A percentile compares a stretch with the other conserved stretches of the same genome.
phyloP scores from a whole-genome alignment of 2,113 vertebrate genomes.

The Romanogobio albipinnatus region DNA sequence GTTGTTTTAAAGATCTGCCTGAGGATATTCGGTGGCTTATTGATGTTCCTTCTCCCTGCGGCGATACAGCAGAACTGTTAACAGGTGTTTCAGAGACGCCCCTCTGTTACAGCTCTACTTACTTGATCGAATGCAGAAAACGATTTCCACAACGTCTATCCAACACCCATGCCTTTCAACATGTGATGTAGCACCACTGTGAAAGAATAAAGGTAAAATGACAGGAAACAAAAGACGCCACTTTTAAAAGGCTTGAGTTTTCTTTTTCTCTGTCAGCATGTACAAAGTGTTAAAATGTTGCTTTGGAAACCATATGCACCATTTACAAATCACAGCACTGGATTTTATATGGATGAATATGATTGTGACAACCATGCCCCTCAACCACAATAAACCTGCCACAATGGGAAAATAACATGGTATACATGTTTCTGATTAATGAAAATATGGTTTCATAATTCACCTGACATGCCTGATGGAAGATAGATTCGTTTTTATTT shows the following conservation, averaged over 20 bases:
- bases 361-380: slow-evolving; percentile 34
- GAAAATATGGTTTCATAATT: slow-evolving; percentile 33
- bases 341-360: slow-evolving; percentile 24
- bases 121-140: neutral
- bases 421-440: slow-evolving; percentile 39
- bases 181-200: neutral
- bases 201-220: neutral
- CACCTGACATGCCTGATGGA: slow-evolving; percentile 27
- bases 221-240: neutral
- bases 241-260: neutral
- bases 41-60: slow-evolving; percentile 46
- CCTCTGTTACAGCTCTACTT: slow-evolving; percentile 22
- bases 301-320: neutral
- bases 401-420: slow-evolving; percentile 14
- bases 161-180: neutral
- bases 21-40: slow-evolving; percentile 28
- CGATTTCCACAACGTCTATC: neutral
- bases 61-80: slow-evolving; percentile 35
- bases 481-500: slow-evolving; percentile 25
- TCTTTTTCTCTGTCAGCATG: neutral
- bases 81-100: slow-evolving; percentile 43
- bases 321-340: neutral
- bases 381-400: slow-evolving; percentile 48
- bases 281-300: neutral
- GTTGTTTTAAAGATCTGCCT: slow-evolving; percentile 51